A percentile compares a stretch with the other conserved stretches of the same genome.
Evolutionary conservation across 2,888 invertebrate genomes (phyloP).

Genomic region (Blera fallax): DNA sequence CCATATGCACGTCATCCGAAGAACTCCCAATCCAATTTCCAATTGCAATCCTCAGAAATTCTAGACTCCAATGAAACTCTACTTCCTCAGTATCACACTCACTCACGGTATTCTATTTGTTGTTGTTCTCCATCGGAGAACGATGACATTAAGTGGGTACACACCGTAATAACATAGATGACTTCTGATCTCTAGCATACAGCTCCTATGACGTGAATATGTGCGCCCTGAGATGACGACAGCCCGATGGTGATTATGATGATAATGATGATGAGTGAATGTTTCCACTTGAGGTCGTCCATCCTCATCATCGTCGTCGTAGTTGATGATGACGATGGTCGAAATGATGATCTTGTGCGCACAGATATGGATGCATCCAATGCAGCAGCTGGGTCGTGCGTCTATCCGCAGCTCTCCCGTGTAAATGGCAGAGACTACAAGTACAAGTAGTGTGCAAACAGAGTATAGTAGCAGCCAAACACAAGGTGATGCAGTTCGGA

Average conservation of each 20-base stretch:
- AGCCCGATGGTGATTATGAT: constrained; percentile 46
- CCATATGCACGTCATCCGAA: constrained; percentile 12
- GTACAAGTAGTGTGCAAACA: constrained; percentile 55
- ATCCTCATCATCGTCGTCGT: constrained; percentile 22
- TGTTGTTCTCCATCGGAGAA: constrained; percentile 27
- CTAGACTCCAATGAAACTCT: constrained; percentile 23
- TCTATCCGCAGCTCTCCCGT: constrained; percentile 13
- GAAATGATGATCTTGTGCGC: constrained; percentile 39
- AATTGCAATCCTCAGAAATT: constrained; percentile 29
- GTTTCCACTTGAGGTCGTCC: constrained; percentile 61
- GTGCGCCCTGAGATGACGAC: constrained; percentile 46
- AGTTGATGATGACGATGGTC: constrained; percentile 28
- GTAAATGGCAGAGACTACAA: constrained; percentile 22
- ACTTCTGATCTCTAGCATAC: constrained; percentile 55
- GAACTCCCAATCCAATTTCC: constrained; percentile 6
- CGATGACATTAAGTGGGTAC: constrained; percentile 58
- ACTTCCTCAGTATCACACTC: constrained; percentile 50
- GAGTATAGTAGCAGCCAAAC: constrained; percentile 30
- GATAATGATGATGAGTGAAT: constrained; percentile 60
- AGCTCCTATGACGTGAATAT: constrained; percentile 32
- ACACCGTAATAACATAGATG: constrained; percentile 54
- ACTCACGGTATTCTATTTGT: constrained; percentile 11
- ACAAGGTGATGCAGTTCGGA: constrained; percentile 51
- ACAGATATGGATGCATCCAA: constrained; percentile 25
- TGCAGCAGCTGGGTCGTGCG: constrained; percentile 46